Percentiles rank a stretch among this genome's conserved stretches.
These are phyloP conservation scores for Proisotoma minuta DNA, from an alignment of 2,888 invertebrate genomes.

Conservation along the genomic window DNA sequence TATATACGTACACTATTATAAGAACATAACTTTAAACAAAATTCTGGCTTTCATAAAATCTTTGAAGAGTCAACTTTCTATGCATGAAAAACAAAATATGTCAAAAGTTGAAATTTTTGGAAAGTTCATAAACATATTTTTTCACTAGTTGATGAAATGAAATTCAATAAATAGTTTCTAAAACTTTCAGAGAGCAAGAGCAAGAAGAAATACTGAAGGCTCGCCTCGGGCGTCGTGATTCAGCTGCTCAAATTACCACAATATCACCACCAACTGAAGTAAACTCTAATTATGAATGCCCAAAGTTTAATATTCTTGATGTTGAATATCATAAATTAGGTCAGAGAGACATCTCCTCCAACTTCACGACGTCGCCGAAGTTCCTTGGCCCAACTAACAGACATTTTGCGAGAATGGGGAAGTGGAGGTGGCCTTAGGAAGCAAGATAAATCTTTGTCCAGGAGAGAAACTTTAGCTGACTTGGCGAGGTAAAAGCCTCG, in stretches of 20 bases:
- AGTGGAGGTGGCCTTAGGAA: conserved; percentile 48
- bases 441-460: conserved; percentile 49
- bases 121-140: no score
- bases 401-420: conserved; percentile 82
- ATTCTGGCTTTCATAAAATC: no score
- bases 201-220: conserved; percentile 73
- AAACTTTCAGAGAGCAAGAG: conserved; percentile 47
- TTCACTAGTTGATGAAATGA: no score
- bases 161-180: no score
- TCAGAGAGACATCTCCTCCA: conserved; percentile 53
- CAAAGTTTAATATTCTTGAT: neutral
- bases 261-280: conserved; percentile 71
- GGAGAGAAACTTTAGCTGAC: conserved; percentile 82
- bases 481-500: conserved; percentile 64
- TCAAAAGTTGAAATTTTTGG: no score
- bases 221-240: conserved; percentile 78
- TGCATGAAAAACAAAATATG: no score
- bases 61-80: no score
- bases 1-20: no score
- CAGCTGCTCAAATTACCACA: conserved; percentile 82
- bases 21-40: no score
- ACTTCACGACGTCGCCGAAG: conserved; percentile 69
- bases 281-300: conserved; percentile 8
- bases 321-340: conserved; percentile 44
- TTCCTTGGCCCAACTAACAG: conserved; percentile 81